Evolutionary conservation across 2,888 invertebrate genomes (phyloP).

Genomic region (Parnassius smintheus): DNA sequence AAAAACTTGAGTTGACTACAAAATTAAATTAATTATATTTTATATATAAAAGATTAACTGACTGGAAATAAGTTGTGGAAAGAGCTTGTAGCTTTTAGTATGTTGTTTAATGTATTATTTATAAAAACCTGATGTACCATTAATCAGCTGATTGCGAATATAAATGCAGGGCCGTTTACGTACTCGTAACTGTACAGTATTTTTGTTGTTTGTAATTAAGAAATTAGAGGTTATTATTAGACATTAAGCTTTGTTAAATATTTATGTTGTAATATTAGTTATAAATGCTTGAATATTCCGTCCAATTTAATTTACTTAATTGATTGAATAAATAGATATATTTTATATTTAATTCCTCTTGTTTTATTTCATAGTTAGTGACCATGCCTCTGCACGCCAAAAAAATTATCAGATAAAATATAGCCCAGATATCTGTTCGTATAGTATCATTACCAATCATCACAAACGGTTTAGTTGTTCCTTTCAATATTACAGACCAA

Average conservation of each 20-base stretch:
- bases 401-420: no score
- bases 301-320: slow-evolving; percentile 20
- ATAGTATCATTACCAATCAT: no score
- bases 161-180: neutral
- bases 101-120: no score
- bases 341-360: slow-evolving; percentile 15
- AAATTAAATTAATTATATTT: neutral
- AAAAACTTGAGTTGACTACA: no score
- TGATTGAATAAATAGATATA: slow-evolving; percentile 20
- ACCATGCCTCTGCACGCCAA: no score
- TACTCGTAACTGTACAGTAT: slow-evolving; percentile 16
- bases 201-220: slow-evolving; percentile 21
- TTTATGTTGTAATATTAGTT: slow-evolving; percentile 25
- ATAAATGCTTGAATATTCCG: slow-evolving; percentile 24
- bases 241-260: slow-evolving; percentile 23
- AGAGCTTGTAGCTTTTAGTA: no score
- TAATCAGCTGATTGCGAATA: neutral
- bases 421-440: no score
- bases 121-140: no score
- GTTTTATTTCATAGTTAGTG: neutral
- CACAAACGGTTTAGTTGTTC: no score
- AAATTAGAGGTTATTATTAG: slow-evolving; percentile 13
- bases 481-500: no score
- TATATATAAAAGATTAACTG: no score
- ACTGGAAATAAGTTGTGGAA: no score